Base-by-base conservation (phyloP, 1,140 invertebrate species). In the Macrocentrus cingulum region DNA sequence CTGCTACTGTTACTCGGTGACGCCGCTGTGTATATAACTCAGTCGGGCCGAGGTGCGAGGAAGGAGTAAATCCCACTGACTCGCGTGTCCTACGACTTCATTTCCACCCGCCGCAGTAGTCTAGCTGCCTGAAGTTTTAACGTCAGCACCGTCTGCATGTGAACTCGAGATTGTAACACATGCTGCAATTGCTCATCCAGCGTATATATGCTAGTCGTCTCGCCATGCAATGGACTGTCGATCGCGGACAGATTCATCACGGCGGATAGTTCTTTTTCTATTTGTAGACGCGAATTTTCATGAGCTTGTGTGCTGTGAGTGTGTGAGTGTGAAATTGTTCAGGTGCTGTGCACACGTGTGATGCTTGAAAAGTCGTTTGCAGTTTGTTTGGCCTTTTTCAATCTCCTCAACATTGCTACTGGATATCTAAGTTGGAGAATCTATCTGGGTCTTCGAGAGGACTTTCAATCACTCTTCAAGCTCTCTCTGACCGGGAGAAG, bases 11-110 rank as follows among this genome's bases (percentile, higher is more conserved):
- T n/a, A n/a, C n/a, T n/a, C n/a, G n/a, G n/a, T 44, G 19, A 19
- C 16, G 11, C 11, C 16, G 11, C 29, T 49, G 29, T 15, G 2
- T 3, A 15, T 32, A n/a, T n/a, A 16, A 15, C 18, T 7, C 25
- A n/a, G 7, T n/a, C 11, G 18, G 5, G 22, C 16, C 11, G 16
- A 44, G 19, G 15, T 20, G 8, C 22, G 42, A 18, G 9, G 22
- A 9, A 50, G 36, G 49, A 51, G 32, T 42, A 34, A 60, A 60
- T 25, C n/a, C 51, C 42, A 7, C 32, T 29, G 9, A 56, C 42
- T 49, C 44, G 54, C 54, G 44, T 49, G 44, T 29, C 54, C 54
- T 19, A 59, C 42, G 42, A 51, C 29, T 59, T 54, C 32, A 46
- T 48, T 54, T 53, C 50, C 37, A 59, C 34, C 42, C 56, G 48